Evolutionary conservation across 2,888 invertebrate genomes (phyloP).

Genomic region (Euclidia mi): DNA sequence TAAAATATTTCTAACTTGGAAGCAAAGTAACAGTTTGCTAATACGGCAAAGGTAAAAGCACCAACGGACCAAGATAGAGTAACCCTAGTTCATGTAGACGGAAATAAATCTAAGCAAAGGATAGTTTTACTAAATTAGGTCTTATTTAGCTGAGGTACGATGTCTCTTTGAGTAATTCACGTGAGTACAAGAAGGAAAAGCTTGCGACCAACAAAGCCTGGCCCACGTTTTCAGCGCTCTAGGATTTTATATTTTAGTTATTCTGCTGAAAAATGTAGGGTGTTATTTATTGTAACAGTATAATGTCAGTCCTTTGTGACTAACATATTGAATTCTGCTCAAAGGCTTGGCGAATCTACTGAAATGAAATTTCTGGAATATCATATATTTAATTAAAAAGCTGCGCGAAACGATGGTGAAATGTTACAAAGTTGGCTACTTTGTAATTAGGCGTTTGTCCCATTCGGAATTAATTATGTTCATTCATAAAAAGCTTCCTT

Average conservation of each 20-base stretch:
- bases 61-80: no score
- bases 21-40: no score
- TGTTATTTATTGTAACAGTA: constrained; percentile 6
- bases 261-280: neutral
- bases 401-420: neutral
- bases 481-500: constrained; percentile 6
- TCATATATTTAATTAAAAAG: constrained; percentile 17
- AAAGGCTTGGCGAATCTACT: constrained; percentile 9
- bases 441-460: constrained; percentile 14
- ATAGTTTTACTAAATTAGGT: no score
- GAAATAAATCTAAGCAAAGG: no score
- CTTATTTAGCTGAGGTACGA: no score
- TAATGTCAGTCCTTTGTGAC: constrained; percentile 4
- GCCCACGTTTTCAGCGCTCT: neutral
- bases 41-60: no score
- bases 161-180: neutral
- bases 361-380: constrained; percentile 36
- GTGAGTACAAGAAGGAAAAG: neutral
- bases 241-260: neutral
- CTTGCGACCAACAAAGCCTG: no score
- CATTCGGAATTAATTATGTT: constrained; percentile 1
- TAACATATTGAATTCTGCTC: constrained; percentile 15
- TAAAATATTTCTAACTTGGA: no score
- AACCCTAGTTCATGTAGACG: no score
- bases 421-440: constrained; percentile 7